phyloP scores from a whole-genome alignment of 1,140 invertebrate species.

The Tenebrio molitor region DNA sequence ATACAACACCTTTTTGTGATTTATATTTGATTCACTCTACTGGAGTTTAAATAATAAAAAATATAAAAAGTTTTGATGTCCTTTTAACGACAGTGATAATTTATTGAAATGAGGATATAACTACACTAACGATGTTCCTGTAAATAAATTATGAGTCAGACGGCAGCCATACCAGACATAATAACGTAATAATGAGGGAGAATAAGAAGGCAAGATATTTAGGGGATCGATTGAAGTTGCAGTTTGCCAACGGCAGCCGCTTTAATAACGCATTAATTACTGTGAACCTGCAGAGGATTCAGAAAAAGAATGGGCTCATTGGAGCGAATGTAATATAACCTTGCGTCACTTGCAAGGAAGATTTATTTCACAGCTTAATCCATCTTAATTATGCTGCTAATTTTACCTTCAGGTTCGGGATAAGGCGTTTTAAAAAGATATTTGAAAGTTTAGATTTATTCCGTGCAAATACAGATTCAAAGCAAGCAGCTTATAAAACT shows the following conservation, averaged over 20 bases:
- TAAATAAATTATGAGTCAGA: too few relatives aligned
- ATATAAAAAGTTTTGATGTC: too few relatives aligned
- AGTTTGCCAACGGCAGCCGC: constrained; percentile 60
- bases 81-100: too few relatives aligned
- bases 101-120: too few relatives aligned
- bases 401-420: constrained; percentile 50
- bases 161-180: too few relatives aligned
- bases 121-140: too few relatives aligned
- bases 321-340: constrained; percentile 57
- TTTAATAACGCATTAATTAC: constrained; percentile 63
- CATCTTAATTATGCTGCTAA: constrained; percentile 58
- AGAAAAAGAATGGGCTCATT: constrained; percentile 56
- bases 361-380: constrained; percentile 58
- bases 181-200: constrained; percentile 8
- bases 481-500: not conserved
- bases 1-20: too few relatives aligned
- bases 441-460: constrained; percentile 43
- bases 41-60: too few relatives aligned
- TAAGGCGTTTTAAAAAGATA: constrained; percentile 23
- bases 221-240: constrained; percentile 56
- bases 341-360: constrained; percentile 52
- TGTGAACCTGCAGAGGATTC: constrained; percentile 54
- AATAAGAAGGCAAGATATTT: constrained; percentile 1
- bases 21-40: too few relatives aligned
- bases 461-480: constrained; percentile 22